These are phyloP conservation scores for Sthenelais limicola DNA, from an alignment of 2,888 invertebrate species.

Conservation along the genomic window DNA sequence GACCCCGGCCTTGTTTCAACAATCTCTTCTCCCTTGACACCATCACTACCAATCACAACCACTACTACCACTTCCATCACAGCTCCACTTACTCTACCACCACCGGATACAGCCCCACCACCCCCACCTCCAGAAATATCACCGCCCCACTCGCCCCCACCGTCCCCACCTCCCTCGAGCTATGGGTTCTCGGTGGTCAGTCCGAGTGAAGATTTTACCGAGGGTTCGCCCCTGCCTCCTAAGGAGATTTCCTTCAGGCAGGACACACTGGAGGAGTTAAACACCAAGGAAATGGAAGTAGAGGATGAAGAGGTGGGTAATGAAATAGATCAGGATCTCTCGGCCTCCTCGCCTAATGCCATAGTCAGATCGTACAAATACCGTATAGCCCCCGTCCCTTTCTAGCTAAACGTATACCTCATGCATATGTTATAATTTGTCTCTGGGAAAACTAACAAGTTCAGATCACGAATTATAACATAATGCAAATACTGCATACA, in stretches of 20 bases:
- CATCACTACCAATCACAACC: constrained; percentile 2
- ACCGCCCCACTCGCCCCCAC: constrained; percentile 46
- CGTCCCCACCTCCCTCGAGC: constrained; percentile 44
- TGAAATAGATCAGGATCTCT: too few species aligned
- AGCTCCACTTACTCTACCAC: constrained; percentile 57
- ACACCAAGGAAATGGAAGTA: constrained; percentile 45
- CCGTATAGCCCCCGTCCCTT: not conserved
- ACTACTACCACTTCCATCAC: constrained; percentile 50
- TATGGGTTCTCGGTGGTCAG: constrained; percentile 35
- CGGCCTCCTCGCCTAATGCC: too few species aligned
- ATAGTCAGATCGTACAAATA: too few species aligned
- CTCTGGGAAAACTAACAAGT: too few species aligned
- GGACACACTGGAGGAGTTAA: constrained; percentile 41
- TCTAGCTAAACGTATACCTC: not conserved
- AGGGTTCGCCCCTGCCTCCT: constrained; percentile 30
- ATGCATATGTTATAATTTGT: too few species aligned
- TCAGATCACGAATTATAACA: too few species aligned
- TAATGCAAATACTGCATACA: too few species aligned
- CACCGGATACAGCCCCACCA: constrained; percentile 12
- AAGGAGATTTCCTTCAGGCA: constrained; percentile 30
- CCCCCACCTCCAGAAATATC: constrained; percentile 18
- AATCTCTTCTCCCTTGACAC: constrained; percentile 46
- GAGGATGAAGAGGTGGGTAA: constrained; percentile 45
- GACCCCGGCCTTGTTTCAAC: constrained; percentile 56
- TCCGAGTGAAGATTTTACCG: not conserved